phyloP scores from a whole-genome alignment of 2,888 invertebrate species.

The Agelastica alni region DNA sequence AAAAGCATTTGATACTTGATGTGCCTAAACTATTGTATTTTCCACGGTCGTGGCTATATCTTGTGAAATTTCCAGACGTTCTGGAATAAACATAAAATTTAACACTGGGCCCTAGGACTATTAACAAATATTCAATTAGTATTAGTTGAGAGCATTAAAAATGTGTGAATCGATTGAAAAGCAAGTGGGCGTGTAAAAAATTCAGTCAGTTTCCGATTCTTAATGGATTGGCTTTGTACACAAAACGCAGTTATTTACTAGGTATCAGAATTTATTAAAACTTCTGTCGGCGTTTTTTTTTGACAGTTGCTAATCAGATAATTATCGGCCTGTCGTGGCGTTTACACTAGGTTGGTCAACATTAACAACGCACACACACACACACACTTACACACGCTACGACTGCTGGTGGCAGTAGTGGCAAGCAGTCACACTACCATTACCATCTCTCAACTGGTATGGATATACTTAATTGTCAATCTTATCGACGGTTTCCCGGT shows the following conservation, averaged over 20 bases:
- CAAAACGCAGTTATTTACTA: conserved; percentile 30
- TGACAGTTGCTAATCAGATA: conserved; percentile 35
- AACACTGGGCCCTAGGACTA: too few species aligned
- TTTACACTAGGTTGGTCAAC: conserved; percentile 31
- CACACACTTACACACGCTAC: conserved; percentile 5
- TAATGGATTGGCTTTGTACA: too few species aligned
- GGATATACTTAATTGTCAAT: conserved; percentile 27
- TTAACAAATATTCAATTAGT: too few species aligned
- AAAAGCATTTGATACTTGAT: too few species aligned
- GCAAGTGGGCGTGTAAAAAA: too few species aligned
- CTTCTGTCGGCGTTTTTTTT: conserved; percentile 29
- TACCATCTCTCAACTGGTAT: conserved; percentile 3
- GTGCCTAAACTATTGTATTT: too few species aligned
- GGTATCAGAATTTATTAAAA: conserved; percentile 31
- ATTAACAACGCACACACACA: too few species aligned
- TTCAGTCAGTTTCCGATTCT: conserved; percentile 3
- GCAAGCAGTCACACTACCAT: conserved; percentile 9
- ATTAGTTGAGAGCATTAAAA: too few species aligned
- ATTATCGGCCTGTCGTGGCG: conserved; percentile 34
- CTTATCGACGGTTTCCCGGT: conserved; percentile 23
- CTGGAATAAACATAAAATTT: too few species aligned
- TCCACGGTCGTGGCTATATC: too few species aligned
- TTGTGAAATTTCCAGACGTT: too few species aligned
- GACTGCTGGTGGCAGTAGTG: conserved; percentile 18
- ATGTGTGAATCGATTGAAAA: too few species aligned